Base-by-base conservation (phyloP, 64 coral and sea anemone species). In the Porites lutea region DNA sequence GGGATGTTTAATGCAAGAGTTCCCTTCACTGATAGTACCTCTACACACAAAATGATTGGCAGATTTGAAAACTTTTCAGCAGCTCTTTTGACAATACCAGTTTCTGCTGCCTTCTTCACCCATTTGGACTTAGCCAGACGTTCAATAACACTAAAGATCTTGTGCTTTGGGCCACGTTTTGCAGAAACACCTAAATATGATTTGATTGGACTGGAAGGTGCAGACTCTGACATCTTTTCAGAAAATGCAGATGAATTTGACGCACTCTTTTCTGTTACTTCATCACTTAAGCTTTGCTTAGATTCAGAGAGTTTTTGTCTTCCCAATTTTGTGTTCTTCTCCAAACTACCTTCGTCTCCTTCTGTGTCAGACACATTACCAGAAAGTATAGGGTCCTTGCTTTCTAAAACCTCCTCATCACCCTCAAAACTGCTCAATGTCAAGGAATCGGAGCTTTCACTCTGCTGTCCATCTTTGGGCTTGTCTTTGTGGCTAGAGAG, bases 51-150 rank as follows among this genome's bases (percentile, higher is more conserved):
- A 54, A 93, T 96, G 15, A 99, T 99, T 52, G 97, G 97, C 11
- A 99, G 60, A 66, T 99, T 99, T 11, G 97, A 99, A 81, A 99
- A 99, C 48, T 82, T 93, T 83, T 99, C 97, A 52, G 94, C 97
- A 52, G 97, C 97, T 48, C 94, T 83, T 66, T 99, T 96, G 0
- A 99, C 97, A 67, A 99, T 96, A 52, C 87, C 92, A 44, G 97
- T 99, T 70, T 99, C 97, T 19, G 97, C 97, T 60, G 97, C 97
- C 64, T 96, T 99, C 85, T 99, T 96, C 3, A 99, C 97, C 97
- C 97, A 99, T 50, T 99, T 99, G 2, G 97, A 96, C 63, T 99
- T 99, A 44, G 97, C 97, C 86, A 99, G 88, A 62, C 89, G 74
- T 59, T 99, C 97, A 54, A 99, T 79, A 14, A 99, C 92, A 59